A percentile compares a stretch with the other conserved stretches of the same genome.
phyloP scores from a whole-genome alignment of 2,113 vertebrate species.

The Pituophis catenifer region DNA sequence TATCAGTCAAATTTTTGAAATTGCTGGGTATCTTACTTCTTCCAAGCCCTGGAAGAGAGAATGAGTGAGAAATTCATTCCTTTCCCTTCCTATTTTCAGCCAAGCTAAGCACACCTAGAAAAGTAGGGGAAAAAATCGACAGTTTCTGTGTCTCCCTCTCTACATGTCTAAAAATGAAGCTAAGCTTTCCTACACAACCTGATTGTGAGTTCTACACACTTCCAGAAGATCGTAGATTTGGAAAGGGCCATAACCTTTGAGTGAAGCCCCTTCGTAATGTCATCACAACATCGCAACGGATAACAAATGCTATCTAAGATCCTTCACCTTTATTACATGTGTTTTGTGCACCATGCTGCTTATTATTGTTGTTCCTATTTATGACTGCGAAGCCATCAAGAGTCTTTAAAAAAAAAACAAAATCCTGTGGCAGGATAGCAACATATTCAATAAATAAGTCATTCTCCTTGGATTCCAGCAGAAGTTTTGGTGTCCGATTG shows the following conservation, averaged over 20 bases:
- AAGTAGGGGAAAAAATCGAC: no score
- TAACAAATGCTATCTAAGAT: neutral
- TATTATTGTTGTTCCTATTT: neutral
- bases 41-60: no score
- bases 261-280: neutral
- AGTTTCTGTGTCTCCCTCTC: no score
- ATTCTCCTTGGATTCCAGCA: neutral
- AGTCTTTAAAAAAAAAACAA: neutral
- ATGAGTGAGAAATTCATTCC: no score
- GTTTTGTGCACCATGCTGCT: neutral
- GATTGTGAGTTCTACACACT: no score
- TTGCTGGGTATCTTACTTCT: no score
- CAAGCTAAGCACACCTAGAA: no score
- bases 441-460: neutral
- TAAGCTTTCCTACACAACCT: no score
- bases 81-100: no score
- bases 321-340: neutral
- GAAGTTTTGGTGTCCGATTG: neutral
- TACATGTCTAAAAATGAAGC: no score
- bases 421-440: neutral
- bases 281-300: neutral
- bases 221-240: neutral
- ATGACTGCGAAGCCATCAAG: neutral
- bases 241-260: neutral
- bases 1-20: no score